A percentile compares a stretch with the other conserved stretches of the same genome.
phyloP scores from a whole-genome alignment of 92 coral and sea anemone species.

The Blastomussa wellsi region DNA sequence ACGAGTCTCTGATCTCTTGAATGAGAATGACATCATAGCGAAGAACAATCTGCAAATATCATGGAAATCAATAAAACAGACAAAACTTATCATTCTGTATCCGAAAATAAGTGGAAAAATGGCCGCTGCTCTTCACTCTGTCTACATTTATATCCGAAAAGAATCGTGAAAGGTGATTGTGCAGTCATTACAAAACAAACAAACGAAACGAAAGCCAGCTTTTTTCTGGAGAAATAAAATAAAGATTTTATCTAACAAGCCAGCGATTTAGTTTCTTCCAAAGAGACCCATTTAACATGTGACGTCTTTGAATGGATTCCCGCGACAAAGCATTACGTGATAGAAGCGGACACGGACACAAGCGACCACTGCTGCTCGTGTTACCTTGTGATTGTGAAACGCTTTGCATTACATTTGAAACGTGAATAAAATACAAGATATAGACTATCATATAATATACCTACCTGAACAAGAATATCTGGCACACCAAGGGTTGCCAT shows the following conservation, averaged over 20 bases:
- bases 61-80: background rate
- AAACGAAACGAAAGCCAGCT: background rate
- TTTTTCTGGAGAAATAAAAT: background rate
- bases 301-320: background rate
- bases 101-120: no score
- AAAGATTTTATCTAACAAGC: background rate
- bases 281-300: background rate
- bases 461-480: slow-evolving; percentile 74
- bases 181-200: background rate
- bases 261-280: background rate
- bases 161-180: background rate
- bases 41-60: slow-evolving; percentile 61
- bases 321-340: background rate
- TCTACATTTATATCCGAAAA: no score
- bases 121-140: no score
- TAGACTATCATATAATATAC: background rate
- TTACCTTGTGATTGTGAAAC: background rate
- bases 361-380: background rate
- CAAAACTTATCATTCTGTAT: no score
- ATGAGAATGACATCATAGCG: slow-evolving; percentile 90
- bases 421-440: background rate
- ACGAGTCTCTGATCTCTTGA: slow-evolving; percentile 85
- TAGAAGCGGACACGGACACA: background rate
- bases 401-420: background rate
- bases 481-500: slow-evolving; percentile 60